Evolutionary conservation across 2,888 invertebrate genomes (phyloP).

Genomic region (Callyntrura guangdongensis): DNA sequence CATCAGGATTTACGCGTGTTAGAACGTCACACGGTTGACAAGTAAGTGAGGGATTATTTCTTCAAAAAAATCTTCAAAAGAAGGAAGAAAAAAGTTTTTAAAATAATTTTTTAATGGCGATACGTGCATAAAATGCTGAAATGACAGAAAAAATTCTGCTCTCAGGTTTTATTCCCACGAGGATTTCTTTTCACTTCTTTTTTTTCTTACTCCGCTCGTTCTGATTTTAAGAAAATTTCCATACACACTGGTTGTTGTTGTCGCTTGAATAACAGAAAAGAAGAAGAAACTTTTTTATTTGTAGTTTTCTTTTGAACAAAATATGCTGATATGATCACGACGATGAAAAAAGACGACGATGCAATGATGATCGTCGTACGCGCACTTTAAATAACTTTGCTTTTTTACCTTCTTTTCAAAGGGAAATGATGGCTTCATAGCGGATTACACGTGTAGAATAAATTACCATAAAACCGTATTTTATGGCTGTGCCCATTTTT

Average conservation of each 20-base stretch:
- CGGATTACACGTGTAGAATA: constrained; percentile 39
- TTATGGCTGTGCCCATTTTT: neutral
- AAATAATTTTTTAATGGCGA: constrained; percentile 34
- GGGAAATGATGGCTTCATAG: no score
- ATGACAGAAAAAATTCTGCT: no score
- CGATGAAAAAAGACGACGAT: no score
- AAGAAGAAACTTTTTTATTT: neutral
- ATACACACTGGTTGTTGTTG: no score
- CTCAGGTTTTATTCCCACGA: neutral
- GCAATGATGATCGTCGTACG: no score
- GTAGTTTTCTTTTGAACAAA: neutral
- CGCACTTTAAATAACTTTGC: constrained; percentile 36
- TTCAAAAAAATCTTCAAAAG: no score
- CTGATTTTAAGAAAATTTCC: no score
- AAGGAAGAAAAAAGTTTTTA: no score
- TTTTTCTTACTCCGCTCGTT: neutral
- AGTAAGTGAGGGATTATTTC: no score
- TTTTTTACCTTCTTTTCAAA: no score
- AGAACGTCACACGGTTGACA: constrained; percentile 89
- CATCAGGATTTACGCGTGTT: constrained; percentile 89
- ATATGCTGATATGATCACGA: neutral
- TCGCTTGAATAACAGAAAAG: neutral
- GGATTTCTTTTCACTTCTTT: neutral
- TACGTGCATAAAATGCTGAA: neutral
- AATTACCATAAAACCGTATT: neutral